Percentiles rank a stretch among this genome's conserved stretches.
Evolutionary conservation across 2,888 invertebrate genomes (phyloP).

Genomic region (Drosophila kanekoi): DNA sequence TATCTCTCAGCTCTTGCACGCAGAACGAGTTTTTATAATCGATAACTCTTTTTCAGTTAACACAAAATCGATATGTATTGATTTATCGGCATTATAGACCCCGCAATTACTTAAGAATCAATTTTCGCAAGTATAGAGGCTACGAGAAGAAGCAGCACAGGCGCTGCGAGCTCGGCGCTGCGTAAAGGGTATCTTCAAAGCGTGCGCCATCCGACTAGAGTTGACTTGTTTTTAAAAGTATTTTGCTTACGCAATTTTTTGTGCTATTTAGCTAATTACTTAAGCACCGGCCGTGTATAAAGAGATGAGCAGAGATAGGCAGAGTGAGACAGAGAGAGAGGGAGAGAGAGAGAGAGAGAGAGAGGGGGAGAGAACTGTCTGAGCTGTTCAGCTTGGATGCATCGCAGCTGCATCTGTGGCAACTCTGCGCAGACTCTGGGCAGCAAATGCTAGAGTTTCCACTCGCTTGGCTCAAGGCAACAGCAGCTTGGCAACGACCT

Average conservation of each 20-base stretch:
- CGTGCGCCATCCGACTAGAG: background rate
- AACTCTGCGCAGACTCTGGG: conserved; percentile 16
- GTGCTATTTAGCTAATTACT: conserved; percentile 47
- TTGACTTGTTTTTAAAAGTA: background rate
- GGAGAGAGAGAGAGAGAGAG: conserved; percentile 3
- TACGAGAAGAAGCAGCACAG: no score
- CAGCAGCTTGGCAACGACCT: conserved; percentile 57
- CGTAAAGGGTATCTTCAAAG: background rate
- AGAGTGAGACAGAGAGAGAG: conserved; percentile 2
- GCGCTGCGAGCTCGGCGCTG: no score
- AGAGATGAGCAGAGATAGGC: conserved; percentile 15
- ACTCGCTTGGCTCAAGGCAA: conserved; percentile 51
- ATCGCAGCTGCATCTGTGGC: conserved; percentile 13
- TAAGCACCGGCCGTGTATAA: conserved; percentile 31
- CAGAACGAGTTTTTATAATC: no score
- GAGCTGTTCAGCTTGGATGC: conserved; percentile 52
- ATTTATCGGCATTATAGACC: no score
- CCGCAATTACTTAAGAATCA: no score
- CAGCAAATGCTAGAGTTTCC: conserved; percentile 19
- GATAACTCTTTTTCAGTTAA: background rate
- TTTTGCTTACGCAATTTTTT: conserved; percentile 9
- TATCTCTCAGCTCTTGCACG: no score
- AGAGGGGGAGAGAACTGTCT: conserved; percentile 4
- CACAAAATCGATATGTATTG: no score
- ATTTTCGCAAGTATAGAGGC: no score